These are phyloP conservation scores for Cheilosia impressa DNA, from an alignment of 2,888 invertebrate genomes.

Conservation along the genomic window DNA sequence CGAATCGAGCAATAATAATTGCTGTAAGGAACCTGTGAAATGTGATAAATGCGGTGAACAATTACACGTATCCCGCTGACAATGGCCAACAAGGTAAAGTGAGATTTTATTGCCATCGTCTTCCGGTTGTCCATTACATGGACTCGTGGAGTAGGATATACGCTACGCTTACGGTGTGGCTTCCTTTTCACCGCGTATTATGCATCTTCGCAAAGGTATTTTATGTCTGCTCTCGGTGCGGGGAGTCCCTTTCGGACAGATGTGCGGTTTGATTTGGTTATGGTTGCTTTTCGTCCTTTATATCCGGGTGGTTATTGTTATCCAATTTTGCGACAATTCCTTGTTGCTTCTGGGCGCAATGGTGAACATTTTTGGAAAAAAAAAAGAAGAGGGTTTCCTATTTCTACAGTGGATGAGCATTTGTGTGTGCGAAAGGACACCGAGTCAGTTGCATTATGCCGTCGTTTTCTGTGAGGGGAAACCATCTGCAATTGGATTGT, in stretches of 20 bases:
- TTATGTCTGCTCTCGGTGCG: too few species aligned
- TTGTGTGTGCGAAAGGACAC: constrained; percentile 50
- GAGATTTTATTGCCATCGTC: constrained; percentile 68
- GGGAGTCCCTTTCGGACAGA: constrained; percentile 47
- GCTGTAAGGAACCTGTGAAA: constrained; percentile 53
- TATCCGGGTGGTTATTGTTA: constrained; percentile 53
- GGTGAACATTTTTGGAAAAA: constrained; percentile 28
- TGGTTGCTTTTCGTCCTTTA: constrained; percentile 9
- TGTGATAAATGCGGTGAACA: constrained; percentile 72
- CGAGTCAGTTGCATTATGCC: constrained; percentile 63
- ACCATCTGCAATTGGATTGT: constrained; percentile 71
- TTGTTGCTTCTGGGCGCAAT: constrained; percentile 45
- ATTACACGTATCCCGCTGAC: constrained; percentile 70
- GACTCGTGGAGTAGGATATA: constrained; percentile 13
- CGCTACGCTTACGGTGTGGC: constrained; percentile 22
- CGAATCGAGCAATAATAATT: constrained; percentile 34
- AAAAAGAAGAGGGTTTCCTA: neutral
- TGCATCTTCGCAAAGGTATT: constrained; percentile 11
- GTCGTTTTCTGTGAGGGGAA: constrained; percentile 10
- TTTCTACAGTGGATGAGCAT: neutral
- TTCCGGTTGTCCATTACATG: constrained; percentile 64
- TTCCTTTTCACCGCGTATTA: constrained; percentile 45
- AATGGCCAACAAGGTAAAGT: constrained; percentile 67
- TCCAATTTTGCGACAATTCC: constrained; percentile 70
- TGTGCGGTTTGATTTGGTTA: constrained; percentile 72